These are phyloP conservation scores for Ophiodon elongatus DNA, from an alignment of 2,113 vertebrate genomes.

Conservation along the genomic window DNA sequence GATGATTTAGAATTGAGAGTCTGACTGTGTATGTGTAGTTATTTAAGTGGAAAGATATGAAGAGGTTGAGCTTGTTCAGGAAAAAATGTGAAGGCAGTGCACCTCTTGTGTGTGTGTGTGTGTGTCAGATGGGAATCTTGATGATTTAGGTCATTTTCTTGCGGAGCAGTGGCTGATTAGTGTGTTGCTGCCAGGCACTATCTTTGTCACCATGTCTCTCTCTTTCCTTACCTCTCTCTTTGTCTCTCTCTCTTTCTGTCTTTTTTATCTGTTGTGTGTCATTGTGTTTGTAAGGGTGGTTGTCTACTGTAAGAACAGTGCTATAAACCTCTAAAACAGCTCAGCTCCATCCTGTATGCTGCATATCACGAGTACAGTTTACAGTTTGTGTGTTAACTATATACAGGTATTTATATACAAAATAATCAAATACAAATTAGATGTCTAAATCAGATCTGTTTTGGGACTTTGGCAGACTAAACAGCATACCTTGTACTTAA, in stretches of 20 bases:
- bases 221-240: slow-evolving; percentile 38
- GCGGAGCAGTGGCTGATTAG: slow-evolving; percentile 80
- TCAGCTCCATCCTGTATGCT: not conserved
- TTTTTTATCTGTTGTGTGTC: slow-evolving; percentile 70
- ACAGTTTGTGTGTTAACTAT: not conserved
- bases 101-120: slow-evolving; percentile 44
- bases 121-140: slow-evolving; percentile 82
- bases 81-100: slow-evolving; percentile 38
- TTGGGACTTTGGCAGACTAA: slow-evolving; percentile 13
- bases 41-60: slow-evolving; percentile 57
- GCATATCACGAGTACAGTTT: slow-evolving; percentile 2
- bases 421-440: slow-evolving; percentile 25
- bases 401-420: slow-evolving; percentile 11
- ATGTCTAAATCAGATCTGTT: slow-evolving; percentile 5
- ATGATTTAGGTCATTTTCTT: slow-evolving; percentile 86
- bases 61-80: slow-evolving; percentile 56
- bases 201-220: slow-evolving; percentile 80
- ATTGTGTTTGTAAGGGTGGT: slow-evolving; percentile 66
- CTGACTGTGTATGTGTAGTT: slow-evolving; percentile 16
- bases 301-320: slow-evolving; percentile 63
- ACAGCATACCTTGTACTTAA: slow-evolving; percentile 36
- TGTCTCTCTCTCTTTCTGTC: slow-evolving; percentile 53
- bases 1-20: slow-evolving; percentile 30
- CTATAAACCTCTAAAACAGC: slow-evolving; percentile 49
- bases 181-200: slow-evolving; percentile 79